Evolutionary conservation across 2,797 vertebrate genomes (phyloP).

Genomic region (Sebastiscus albofasciatus): DNA sequence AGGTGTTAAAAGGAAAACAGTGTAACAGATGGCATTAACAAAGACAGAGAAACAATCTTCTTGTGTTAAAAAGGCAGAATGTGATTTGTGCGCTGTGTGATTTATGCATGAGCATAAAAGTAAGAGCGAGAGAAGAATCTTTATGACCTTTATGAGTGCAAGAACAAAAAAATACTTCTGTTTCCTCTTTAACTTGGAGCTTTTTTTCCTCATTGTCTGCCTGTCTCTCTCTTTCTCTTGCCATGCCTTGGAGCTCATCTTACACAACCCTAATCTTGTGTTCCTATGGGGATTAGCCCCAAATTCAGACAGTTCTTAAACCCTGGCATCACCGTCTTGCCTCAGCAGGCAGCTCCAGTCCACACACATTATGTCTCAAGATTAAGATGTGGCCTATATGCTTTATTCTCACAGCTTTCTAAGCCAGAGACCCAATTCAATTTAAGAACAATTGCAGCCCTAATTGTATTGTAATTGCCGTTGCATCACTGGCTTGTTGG

Average conservation of each 20-base stretch:
- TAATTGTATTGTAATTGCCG: conserved; percentile 63
- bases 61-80: neutral
- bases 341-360: conserved; percentile 43
- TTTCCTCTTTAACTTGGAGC: conserved; percentile 39
- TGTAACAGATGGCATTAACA: neutral
- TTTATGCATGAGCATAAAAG: conserved; percentile 6
- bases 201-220: conserved; percentile 24
- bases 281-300: conserved; percentile 66
- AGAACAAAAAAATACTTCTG: conserved; percentile 32
- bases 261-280: conserved; percentile 65
- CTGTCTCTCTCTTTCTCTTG: neutral
- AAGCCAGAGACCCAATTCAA: conserved; percentile 57
- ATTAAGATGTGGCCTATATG: conserved; percentile 52
- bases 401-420: conserved; percentile 45
- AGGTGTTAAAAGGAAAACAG: neutral
- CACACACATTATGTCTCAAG: conserved; percentile 46
- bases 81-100: conserved; percentile 18
- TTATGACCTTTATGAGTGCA: conserved; percentile 53
- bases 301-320: conserved; percentile 65
- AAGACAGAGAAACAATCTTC: neutral
- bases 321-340: conserved; percentile 25
- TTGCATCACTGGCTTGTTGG: conserved; percentile 64
- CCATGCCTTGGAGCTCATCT: conserved; percentile 40
- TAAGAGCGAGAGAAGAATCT: neutral
- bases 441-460: conserved; percentile 59